Conservation (phyloP, 2,113 vertebrate genomes). For the Salvelinus namaycush region DNA sequence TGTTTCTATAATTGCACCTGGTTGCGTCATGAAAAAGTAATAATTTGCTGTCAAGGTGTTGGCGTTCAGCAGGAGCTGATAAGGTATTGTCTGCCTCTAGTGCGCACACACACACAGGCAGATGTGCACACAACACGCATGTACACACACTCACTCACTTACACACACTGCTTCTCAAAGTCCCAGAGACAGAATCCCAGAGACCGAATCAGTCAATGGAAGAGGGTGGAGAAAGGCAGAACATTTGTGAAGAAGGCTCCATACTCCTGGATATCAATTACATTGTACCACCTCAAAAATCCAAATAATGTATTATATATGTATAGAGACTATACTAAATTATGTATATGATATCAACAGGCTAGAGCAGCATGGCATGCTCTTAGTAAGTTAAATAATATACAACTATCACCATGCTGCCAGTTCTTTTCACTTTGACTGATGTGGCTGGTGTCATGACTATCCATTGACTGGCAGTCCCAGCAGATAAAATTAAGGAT, state of each 20-base stretch:
- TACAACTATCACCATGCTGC: slow-evolving; percentile 58
- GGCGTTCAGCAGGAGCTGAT: slow-evolving; percentile 78
- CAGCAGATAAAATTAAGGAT: background rate
- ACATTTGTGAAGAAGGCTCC: slow-evolving; percentile 28
- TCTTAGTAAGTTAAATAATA: slow-evolving; percentile 62
- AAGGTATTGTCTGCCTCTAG: slow-evolving; percentile 76
- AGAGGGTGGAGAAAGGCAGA: slow-evolving; percentile 42
- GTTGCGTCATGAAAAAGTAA: slow-evolving; percentile 85
- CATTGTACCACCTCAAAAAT: slow-evolving; percentile 47
- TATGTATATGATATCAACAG: slow-evolving; percentile 66
- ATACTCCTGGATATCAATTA: slow-evolving; percentile 54
- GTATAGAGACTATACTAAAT: slow-evolving; percentile 58
- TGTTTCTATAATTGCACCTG: slow-evolving; percentile 83
- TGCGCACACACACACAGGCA: slow-evolving; percentile 67
- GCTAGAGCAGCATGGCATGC: slow-evolving; percentile 45
- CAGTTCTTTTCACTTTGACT: slow-evolving; percentile 63
- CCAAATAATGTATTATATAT: slow-evolving; percentile 66
- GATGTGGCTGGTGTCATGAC: slow-evolving; percentile 39
- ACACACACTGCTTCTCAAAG: slow-evolving; percentile 68
- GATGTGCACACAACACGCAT: slow-evolving; percentile 70
- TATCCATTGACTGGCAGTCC: slow-evolving; percentile 42
- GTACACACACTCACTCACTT: slow-evolving; percentile 60
- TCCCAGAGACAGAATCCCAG: slow-evolving; percentile 69
- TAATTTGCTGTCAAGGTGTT: slow-evolving; percentile 83
- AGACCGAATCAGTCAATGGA: slow-evolving; percentile 51